Conservation (phyloP, 2,113 vertebrate genomes). For the Octodon degus region DNA sequence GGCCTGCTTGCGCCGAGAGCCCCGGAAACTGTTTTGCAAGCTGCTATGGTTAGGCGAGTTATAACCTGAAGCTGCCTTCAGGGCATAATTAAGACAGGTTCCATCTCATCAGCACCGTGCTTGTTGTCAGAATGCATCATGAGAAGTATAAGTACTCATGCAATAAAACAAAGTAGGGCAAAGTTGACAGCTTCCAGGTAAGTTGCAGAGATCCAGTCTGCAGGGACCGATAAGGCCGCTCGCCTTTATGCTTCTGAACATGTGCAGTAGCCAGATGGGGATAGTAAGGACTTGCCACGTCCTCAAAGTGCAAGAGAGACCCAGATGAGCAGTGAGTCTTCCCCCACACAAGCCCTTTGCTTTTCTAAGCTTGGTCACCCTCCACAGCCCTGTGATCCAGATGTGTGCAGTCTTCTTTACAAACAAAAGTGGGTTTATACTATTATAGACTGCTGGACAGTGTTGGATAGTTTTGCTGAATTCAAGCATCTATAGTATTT, state of each 20-base stretch:
- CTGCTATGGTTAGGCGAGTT: constrained; percentile 75
- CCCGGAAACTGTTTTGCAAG: constrained; percentile 80
- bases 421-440: not conserved
- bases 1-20: constrained; percentile 62
- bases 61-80: constrained; percentile 62
- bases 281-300: not conserved
- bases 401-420: not conserved
- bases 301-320: not conserved
- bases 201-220: not conserved
- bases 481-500: too few relatives aligned
- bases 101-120: constrained; percentile 70
- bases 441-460: too few relatives aligned
- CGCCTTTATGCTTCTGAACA: not conserved
- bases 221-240: not conserved
- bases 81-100: constrained; percentile 74
- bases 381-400: not conserved
- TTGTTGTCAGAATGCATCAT: constrained; percentile 55
- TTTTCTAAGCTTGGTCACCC: not conserved
- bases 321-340: not conserved
- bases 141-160: not conserved
- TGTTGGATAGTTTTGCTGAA: too few relatives aligned
- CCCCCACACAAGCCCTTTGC: not conserved
- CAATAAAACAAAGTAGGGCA: constrained; percentile 41
- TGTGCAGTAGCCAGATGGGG: not conserved
- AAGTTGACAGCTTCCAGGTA: constrained; percentile 31